Percentiles rank a stretch among this genome's conserved stretches.
These are phyloP conservation scores for Ciconia maguari DNA, from an alignment of 2,113 vertebrate species.

Conservation along the genomic window DNA sequence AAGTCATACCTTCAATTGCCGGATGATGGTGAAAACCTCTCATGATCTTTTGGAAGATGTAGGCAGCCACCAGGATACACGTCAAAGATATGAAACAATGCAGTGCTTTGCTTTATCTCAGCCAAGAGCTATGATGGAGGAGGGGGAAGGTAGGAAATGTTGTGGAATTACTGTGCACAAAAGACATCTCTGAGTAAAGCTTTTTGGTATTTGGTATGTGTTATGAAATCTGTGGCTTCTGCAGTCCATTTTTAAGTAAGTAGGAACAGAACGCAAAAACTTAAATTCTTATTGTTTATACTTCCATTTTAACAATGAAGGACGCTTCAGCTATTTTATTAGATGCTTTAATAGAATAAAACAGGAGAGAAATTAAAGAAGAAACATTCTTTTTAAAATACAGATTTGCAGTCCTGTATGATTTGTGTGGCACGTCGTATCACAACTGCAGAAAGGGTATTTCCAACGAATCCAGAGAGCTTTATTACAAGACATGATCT, in stretches of 20 bases:
- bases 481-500: conserved; percentile 96
- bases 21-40: conserved; percentile 88
- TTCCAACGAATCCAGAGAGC: conserved; percentile 81
- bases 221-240: neutral
- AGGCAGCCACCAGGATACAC: conserved; percentile 66
- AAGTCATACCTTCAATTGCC: conserved; percentile 96
- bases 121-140: conserved; percentile 96
- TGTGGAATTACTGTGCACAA: neutral
- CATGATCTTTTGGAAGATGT: conserved; percentile 83
- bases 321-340: neutral
- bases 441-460: conserved; percentile 82
- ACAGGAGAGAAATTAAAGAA: neutral
- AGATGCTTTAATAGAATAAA: neutral
- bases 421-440: conserved; percentile 95
- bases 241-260: neutral
- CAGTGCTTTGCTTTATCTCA: conserved; percentile 98
- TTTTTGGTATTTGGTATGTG: neutral
- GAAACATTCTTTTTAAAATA: neutral
- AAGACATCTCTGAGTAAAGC: neutral
- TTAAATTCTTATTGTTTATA: neutral
- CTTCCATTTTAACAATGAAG: neutral
- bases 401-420: conserved; percentile 98
- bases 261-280: neutral
- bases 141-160: conserved; percentile 89
- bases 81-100: conserved; percentile 94